These are phyloP conservation scores for Fringilla coelebs DNA, from an alignment of 2,797 vertebrate genomes.

Conservation along the genomic window DNA sequence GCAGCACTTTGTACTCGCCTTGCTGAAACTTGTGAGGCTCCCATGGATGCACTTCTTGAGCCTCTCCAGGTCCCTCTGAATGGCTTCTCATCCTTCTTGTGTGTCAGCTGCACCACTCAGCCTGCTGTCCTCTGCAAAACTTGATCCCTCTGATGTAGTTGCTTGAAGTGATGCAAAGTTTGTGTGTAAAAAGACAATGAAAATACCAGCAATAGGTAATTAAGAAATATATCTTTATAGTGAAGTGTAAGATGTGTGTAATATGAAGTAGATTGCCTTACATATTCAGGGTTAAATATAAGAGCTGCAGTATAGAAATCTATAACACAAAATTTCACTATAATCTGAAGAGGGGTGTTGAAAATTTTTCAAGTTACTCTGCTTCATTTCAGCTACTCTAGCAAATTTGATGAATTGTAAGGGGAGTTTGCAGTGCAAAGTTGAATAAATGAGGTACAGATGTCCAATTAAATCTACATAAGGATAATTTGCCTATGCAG, in stretches of 20 bases:
- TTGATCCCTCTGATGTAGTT: background rate
- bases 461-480: background rate
- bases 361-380: background rate
- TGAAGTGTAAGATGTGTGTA: background rate
- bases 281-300: background rate
- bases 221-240: background rate
- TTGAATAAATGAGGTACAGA: background rate
- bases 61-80: background rate
- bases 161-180: background rate
- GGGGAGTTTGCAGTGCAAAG: background rate
- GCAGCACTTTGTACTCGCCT: background rate
- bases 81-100: rapidly evolving
- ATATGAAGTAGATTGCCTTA: background rate
- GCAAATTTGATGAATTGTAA: background rate
- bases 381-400: background rate
- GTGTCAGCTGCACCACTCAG: rapidly evolving
- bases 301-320: background rate
- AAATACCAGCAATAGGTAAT: background rate
- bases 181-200: background rate
- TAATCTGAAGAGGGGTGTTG: background rate
- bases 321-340: background rate
- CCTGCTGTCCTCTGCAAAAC: background rate
- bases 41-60: background rate
- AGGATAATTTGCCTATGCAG: background rate
- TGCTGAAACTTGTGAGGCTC: background rate